A percentile compares a stretch with the other conserved stretches of the same genome.
Conservation (phyloP, 2,113 vertebrate species). For the Ptilorrhoa leucosticta region DNA sequence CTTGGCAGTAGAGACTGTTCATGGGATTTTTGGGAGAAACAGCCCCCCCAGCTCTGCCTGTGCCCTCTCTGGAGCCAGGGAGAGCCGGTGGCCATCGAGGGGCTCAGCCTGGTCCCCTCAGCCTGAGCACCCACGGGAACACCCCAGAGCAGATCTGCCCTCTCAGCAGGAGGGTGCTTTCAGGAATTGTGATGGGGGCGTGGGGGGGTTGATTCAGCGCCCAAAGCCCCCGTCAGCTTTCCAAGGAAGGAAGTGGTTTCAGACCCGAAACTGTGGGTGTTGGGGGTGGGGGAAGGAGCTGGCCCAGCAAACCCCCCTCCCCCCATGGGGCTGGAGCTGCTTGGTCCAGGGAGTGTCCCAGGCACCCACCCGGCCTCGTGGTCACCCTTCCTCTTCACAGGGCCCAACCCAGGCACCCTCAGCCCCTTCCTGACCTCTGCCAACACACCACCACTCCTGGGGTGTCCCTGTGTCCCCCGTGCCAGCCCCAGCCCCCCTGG, state of each 20-base stretch:
- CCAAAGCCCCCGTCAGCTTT: not conserved
- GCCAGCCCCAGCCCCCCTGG: not conserved
- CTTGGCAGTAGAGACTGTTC: rapidly evolving
- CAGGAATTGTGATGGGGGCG: not conserved
- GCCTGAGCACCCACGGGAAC: rapidly evolving
- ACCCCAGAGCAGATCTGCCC: rapidly evolving
- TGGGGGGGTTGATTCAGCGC: not conserved
- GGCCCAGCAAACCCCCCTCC: not conserved
- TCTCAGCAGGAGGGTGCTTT: not conserved
- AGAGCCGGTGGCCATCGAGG: rapidly evolving
- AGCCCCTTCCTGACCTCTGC: rapidly evolving
- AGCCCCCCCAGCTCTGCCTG: not conserved
- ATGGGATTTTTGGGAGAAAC: not conserved
- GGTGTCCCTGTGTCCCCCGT: not conserved
- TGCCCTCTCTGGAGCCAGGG: not conserved
- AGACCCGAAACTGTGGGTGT: not conserved
- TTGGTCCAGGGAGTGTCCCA: rapidly evolving
- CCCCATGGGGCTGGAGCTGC: not conserved
- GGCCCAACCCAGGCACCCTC: rapidly evolving
- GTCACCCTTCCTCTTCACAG: not conserved
- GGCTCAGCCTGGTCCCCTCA: not conserved
- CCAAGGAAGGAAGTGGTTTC: slow-evolving; percentile 41
- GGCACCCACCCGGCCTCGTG: not conserved
- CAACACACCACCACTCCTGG: rapidly evolving
- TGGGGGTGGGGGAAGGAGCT: not conserved